Evolutionary conservation across 2,113 vertebrate genomes (phyloP).

Genomic region (Phyllostomus discolor): DNA sequence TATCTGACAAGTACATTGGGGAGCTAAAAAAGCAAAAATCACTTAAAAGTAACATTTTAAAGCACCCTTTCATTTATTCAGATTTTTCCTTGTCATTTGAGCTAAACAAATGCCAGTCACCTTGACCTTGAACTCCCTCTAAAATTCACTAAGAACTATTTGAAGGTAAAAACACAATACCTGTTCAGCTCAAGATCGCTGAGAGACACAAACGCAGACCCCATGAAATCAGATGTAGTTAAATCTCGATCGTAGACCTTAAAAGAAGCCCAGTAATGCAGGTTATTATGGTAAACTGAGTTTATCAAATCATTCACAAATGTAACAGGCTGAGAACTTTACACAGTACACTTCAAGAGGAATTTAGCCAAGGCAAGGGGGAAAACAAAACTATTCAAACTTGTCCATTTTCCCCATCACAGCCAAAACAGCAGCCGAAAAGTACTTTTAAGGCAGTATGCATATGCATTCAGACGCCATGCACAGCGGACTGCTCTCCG

Average conservation of each 20-base stretch:
- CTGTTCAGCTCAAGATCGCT: constrained; percentile 89
- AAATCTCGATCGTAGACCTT: constrained; percentile 97
- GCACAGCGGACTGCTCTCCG: not conserved
- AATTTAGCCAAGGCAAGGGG: not conserved
- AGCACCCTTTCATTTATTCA: not conserved
- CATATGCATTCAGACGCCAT: not conserved
- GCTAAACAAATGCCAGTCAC: not conserved
- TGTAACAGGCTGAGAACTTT: not conserved
- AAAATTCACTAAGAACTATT: not conserved
- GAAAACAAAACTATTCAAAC: not conserved
- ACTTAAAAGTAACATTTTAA: not conserved
- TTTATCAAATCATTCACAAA: not conserved
- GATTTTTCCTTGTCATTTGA: not conserved
- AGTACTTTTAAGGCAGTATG: not conserved
- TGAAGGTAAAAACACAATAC: constrained; percentile 71
- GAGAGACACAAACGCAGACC: constrained; percentile 84
- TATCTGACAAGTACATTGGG: not conserved
- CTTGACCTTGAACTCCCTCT: not conserved
- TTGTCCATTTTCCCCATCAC: not conserved
- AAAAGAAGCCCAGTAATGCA: not conserved
- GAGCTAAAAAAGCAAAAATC: not conserved
- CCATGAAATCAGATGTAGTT: constrained; percentile 95
- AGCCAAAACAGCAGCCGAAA: not conserved
- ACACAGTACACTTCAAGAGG: not conserved
- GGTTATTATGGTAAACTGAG: not conserved